These are phyloP conservation scores for Laterallus jamaicensis DNA, from an alignment of 2,113 vertebrate genomes.

Conservation along the genomic window DNA sequence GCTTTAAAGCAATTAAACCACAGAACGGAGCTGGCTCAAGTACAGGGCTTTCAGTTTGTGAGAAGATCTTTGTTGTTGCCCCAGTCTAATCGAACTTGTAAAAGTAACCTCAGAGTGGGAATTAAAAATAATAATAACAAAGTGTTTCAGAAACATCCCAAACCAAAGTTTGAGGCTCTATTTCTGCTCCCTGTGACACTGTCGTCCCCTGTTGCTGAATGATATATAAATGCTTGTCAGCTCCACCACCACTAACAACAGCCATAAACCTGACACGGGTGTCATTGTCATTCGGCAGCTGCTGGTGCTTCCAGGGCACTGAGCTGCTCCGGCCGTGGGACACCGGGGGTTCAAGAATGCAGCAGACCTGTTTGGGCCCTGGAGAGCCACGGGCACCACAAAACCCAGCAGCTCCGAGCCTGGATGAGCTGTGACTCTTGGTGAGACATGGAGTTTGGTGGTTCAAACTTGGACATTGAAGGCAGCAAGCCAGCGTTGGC, in stretches of 20 bases:
- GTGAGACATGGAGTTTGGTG: not conserved
- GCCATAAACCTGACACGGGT: conserved; percentile 16
- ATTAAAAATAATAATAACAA: not conserved
- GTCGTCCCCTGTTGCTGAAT: not conserved
- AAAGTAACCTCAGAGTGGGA: conserved; percentile 29
- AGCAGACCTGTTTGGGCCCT: not conserved
- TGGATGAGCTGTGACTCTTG: not conserved
- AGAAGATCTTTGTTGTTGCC: not conserved
- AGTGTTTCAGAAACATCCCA: conserved; percentile 9
- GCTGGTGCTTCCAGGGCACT: not conserved
- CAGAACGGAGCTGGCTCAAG: conserved; percentile 52
- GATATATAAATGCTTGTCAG: not conserved
- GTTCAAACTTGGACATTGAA: not conserved
- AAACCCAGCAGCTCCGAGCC: not conserved
- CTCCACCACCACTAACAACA: not conserved
- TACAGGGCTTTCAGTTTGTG: conserved; percentile 28
- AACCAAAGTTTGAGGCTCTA: not conserved
- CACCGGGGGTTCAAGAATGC: fast-evolving
- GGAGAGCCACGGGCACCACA: fast-evolving
- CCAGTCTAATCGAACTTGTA: conserved; percentile 48
- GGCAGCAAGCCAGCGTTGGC: not conserved
- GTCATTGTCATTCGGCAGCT: conserved; percentile 10
- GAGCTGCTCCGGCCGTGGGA: fast-evolving
- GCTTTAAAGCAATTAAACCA: conserved; percentile 54
- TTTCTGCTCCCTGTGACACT: not conserved